Evolutionary conservation across 2,113 vertebrate species (phyloP).

Genomic region (Anhinga anhinga): DNA sequence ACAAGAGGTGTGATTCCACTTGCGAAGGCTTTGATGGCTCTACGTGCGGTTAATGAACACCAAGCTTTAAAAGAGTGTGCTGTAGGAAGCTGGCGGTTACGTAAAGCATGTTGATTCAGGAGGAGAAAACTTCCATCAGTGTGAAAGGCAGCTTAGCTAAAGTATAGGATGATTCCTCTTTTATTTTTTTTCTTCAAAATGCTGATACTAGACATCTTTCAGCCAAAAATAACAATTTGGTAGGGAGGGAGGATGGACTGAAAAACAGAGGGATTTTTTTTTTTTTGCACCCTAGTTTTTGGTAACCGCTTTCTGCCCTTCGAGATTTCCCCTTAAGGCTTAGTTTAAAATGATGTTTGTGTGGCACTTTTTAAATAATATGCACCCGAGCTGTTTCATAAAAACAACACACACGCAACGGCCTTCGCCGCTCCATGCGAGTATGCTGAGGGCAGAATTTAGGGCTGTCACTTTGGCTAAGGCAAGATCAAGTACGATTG

Average conservation of each 20-base stretch:
- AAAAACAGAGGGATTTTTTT: neutral
- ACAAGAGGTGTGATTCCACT: neutral
- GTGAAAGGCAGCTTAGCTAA: neutral
- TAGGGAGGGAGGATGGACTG: neutral
- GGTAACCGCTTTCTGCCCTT: neutral
- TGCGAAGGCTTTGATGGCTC: neutral
- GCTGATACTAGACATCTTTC: neutral
- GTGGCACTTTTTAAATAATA: neutral
- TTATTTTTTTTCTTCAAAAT: neutral
- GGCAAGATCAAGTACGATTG: rapidly evolving
- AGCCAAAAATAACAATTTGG: neutral
- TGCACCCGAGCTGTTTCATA: neutral
- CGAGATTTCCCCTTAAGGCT: neutral
- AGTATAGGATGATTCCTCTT: neutral
- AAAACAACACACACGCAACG: neutral
- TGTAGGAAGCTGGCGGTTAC: neutral
- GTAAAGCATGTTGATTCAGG: neutral
- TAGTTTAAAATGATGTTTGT: neutral
- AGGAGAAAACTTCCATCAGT: neutral
- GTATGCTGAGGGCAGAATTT: neutral
- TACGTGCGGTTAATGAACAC: neutral
- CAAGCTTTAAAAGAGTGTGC: neutral
- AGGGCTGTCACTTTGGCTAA: neutral
- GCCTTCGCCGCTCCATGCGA: rapidly evolving
- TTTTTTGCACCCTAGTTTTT: neutral